Percentiles rank a stretch among this genome's conserved stretches.
Conservation (phyloP, 1,140 invertebrate species). For the Drosophila kepulauana region DNA sequence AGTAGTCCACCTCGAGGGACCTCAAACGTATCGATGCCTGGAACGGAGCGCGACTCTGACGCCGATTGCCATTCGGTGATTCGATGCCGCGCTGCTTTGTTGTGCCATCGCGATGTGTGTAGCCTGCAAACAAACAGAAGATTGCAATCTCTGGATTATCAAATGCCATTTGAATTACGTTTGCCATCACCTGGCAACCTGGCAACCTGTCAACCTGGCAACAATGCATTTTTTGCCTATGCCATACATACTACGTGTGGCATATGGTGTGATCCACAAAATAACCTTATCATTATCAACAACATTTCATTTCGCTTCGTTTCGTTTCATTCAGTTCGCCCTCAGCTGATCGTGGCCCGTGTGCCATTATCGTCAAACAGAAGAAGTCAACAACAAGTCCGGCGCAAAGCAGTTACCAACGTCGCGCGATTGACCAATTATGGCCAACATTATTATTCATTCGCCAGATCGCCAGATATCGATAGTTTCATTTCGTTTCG, state of each 20-base stretch:
- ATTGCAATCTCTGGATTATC: constrained; percentile 21
- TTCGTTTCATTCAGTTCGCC: neutral
- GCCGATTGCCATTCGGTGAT: constrained; percentile 7
- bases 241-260: neutral
- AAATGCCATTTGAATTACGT: neutral
- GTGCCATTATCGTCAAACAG: neutral
- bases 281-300: constrained; percentile 31
- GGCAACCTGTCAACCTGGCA: constrained; percentile 23
- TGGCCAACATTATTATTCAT: neutral
- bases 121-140: constrained; percentile 26
- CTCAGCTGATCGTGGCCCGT: constrained; percentile 31
- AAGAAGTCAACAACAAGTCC: neutral
- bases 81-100: constrained; percentile 40
- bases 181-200: constrained; percentile 28
- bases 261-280: constrained; percentile 36
- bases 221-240: constrained; percentile 30
- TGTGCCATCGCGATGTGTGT: constrained; percentile 52
- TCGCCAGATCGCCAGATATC: neutral
- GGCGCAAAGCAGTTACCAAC: neutral
- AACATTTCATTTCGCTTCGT: neutral
- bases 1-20: constrained; percentile 60
- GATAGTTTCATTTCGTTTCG: constrained; percentile 8
- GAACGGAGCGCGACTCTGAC: constrained; percentile 29
- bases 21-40: constrained; percentile 81
- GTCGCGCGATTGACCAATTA: neutral